These are phyloP conservation scores for Drosophila pectinifera DNA, from an alignment of 1,140 invertebrate species.

Conservation along the genomic window DNA sequence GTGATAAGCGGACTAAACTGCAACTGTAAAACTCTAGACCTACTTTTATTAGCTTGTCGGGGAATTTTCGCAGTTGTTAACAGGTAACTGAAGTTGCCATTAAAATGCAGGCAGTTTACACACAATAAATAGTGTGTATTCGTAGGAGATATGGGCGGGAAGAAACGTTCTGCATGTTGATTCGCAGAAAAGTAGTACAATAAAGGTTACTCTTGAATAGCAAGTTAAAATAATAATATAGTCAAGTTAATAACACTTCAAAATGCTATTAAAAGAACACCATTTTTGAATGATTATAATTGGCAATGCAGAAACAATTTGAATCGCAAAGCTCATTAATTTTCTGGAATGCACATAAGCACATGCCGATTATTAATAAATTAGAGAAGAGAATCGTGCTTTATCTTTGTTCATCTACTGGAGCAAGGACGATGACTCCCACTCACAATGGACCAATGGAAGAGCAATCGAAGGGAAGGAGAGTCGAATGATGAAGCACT, in stretches of 20 bases:
- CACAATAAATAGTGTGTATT: neutral
- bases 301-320: neutral
- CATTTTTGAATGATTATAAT: neutral
- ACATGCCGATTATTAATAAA: conserved; percentile 13
- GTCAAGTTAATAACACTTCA: too few relatives aligned
- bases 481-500: too few relatives aligned
- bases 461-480: conserved; percentile 4
- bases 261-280: neutral
- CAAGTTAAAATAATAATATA: too few relatives aligned
- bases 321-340: conserved; percentile 3
- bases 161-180: neutral
- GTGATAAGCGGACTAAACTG: conserved; percentile 5
- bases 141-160: neutral
- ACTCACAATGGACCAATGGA: conserved; percentile 14
- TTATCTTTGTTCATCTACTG: conserved; percentile 16
- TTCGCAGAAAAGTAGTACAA: neutral
- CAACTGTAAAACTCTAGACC: conserved; percentile 8
- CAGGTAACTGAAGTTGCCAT: conserved; percentile 13
- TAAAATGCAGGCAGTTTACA: conserved; percentile 11
- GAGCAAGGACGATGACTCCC: conserved; percentile 32
- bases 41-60: neutral
- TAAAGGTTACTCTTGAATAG: too few relatives aligned
- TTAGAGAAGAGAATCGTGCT: neutral
- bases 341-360: neutral
- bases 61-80: conserved; percentile 7